These are phyloP conservation scores for Otis tarda DNA, from an alignment of 2,113 vertebrate genomes.

Conservation along the genomic window DNA sequence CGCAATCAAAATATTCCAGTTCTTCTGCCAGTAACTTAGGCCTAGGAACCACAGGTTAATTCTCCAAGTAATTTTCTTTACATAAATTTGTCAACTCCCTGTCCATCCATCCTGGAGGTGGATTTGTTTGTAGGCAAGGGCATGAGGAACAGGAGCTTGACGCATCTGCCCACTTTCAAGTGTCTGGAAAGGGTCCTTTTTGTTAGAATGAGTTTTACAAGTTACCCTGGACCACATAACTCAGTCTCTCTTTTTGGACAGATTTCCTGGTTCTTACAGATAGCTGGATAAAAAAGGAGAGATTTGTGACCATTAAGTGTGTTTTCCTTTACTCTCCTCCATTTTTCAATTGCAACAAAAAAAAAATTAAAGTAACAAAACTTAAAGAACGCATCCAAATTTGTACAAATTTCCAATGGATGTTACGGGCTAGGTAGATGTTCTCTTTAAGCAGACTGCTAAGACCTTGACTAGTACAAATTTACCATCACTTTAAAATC, in stretches of 20 bases:
- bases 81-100: not conserved
- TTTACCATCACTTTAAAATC: not conserved
- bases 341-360: not conserved
- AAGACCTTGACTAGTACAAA: not conserved
- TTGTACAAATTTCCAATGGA: not conserved
- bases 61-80: not conserved
- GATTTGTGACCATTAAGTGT: no score
- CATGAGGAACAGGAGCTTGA: not conserved
- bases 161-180: not conserved
- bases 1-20: not conserved
- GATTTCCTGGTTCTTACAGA: not conserved
- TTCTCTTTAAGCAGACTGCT: not conserved
- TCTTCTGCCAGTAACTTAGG: not conserved
- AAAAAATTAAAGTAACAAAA: not conserved
- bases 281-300: not conserved
- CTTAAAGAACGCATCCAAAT: not conserved
- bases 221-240: accelerated
- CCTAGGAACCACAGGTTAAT: not conserved
- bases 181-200: not conserved
- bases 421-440: not conserved
- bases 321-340: not conserved
- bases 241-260: not conserved
- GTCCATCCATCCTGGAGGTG: not conserved
- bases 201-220: not conserved
- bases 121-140: not conserved